A percentile compares a stretch with the other conserved stretches of the same genome.
Conservation (phyloP, 2,888 invertebrate species). For the Leucoptera coffeella region DNA sequence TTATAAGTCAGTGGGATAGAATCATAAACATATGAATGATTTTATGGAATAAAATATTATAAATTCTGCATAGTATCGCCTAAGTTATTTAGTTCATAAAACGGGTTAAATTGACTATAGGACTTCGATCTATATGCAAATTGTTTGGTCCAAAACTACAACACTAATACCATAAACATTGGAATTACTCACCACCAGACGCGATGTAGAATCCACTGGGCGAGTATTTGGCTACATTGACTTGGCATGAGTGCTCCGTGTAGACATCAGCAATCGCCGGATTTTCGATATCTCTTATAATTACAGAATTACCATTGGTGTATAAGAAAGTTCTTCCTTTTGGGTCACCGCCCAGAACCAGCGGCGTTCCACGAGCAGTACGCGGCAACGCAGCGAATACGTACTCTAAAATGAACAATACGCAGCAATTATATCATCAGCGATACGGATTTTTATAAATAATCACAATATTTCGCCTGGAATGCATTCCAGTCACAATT, state of each 20-base stretch:
- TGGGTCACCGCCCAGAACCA: constrained; percentile 92
- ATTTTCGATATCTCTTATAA: constrained; percentile 95
- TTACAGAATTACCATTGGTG: constrained; percentile 95
- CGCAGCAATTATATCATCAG: background rate
- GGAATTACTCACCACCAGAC: constrained; percentile 74
- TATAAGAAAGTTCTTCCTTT: constrained; percentile 96
- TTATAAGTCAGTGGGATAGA: too few species aligned
- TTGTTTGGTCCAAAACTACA: too few species aligned
- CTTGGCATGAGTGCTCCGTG: constrained; percentile 92
- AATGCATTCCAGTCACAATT: background rate
- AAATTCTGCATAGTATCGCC: too few species aligned
- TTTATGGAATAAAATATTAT: too few species aligned
- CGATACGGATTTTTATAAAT: too few species aligned
- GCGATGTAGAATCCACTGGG: constrained; percentile 98
- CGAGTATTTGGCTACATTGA: constrained; percentile 96
- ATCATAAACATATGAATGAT: too few species aligned
- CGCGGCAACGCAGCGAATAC: constrained; percentile 91
- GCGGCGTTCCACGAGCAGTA: constrained; percentile 89
- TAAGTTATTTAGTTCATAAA: too few species aligned
- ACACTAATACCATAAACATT: too few species aligned
- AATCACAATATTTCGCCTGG: background rate
- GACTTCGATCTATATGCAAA: too few species aligned
- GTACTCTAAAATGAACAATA: constrained; percentile 54
- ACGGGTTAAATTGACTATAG: too few species aligned
- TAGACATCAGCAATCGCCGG: constrained; percentile 92